Base-by-base conservation (phyloP, 2,113 vertebrate genomes). In the Eublepharis macularius region DNA sequence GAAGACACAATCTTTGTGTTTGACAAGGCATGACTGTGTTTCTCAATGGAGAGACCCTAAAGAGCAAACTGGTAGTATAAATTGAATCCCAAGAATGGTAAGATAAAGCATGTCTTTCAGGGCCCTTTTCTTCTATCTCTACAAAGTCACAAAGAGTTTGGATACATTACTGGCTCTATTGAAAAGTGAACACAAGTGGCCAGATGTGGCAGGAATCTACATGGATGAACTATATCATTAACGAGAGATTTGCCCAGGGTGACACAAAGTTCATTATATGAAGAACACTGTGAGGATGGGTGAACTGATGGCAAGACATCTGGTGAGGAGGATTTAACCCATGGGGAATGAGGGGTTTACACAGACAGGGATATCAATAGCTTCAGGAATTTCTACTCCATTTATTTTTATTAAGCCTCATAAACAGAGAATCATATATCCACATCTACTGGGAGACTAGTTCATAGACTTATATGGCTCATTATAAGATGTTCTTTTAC, bases 401-500 rank as follows among this genome's bases (percentile, higher is more conserved):
- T 86, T 86, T 86, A 80, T 74, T 86, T 80, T 86, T 86, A 86
- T 80, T 86, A 86, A 86, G 68, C 68, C 77, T 80, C 69, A 86
- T 86, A 80, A 86, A 86, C 77, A 80, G 51, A 41, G 51, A 86
- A 86, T 70, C 41, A 10, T 80, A 86, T 86, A 86, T 73, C 76
- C 32, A 12, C 54, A 72, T 86, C 68, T 43, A 74, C 77, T 80
- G 76, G 77, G 84, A 80, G 77, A 86, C 77, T 65, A 65, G 84
- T 80, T 86, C 69, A 65, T 80, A 74, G 69, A 74, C 77, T 84
- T 84, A 84, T 78, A 84, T 77, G 60, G 75, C 47, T 86, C 77
- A 86, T 80, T 86, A 86, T 65, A 80, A 80, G 41, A 26, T 72
- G 69, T 80, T 74, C 84, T 85, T 80, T 74, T 57, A 74, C 34